phyloP scores from a whole-genome alignment of 2,113 vertebrate genomes.

The Scophthalmus maximus region DNA sequence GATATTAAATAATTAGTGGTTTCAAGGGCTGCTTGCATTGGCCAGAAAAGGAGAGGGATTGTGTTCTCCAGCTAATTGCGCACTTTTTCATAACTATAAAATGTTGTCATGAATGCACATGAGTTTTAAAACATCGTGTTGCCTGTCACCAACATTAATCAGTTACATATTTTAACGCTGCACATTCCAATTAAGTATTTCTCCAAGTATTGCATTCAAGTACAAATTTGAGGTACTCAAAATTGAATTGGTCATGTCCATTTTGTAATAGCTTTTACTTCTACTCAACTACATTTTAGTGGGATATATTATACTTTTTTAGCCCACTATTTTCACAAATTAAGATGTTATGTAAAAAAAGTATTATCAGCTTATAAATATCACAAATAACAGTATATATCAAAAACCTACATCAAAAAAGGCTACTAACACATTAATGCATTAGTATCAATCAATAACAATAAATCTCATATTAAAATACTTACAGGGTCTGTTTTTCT shows the following conservation, averaged over 20 bases:
- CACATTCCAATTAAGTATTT: too few relatives aligned
- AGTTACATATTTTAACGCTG: too few relatives aligned
- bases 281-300: background rate
- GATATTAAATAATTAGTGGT: background rate
- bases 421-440: background rate
- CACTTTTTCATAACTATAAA: background rate
- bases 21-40: constrained; percentile 6
- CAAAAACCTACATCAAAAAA: background rate
- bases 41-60: background rate
- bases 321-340: background rate
- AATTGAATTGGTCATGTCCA: background rate
- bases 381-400: background rate
- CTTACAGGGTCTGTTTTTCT: background rate
- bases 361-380: background rate
- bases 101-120: background rate
- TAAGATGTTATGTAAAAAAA: background rate
- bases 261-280: background rate
- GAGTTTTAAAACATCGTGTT: too few relatives aligned
- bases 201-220: too few relatives aligned
- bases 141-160: too few relatives aligned
- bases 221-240: background rate
- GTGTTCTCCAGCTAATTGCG: constrained; percentile 1
- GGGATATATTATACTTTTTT: background rate
- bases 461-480: background rate
- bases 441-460: background rate